Percentiles rank a stretch among this genome's conserved stretches.
Evolutionary conservation across 2,113 vertebrate species (phyloP).

Genomic region (Talpa occidentalis): DNA sequence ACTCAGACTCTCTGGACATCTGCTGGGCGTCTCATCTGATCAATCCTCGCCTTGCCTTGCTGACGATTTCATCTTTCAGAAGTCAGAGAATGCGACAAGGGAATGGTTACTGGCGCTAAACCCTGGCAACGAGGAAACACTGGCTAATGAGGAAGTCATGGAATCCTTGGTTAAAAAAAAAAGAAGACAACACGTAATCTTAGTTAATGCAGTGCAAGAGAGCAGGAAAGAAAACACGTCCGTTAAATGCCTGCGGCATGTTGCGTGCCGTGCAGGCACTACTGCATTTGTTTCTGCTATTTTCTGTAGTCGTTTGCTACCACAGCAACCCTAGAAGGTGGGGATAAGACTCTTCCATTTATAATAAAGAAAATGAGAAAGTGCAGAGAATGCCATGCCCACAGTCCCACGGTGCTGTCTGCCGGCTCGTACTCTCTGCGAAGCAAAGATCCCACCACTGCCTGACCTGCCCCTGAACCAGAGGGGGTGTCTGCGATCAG

Average conservation of each 20-base stretch:
- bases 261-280: neutral
- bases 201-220: neutral
- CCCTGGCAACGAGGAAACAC: conserved; percentile 27
- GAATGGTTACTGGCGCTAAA: neutral
- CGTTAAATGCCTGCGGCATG: neutral
- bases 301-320: neutral
- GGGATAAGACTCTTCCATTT: neutral
- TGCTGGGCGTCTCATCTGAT: conserved; percentile 72
- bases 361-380: neutral
- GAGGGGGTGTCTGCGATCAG: neutral
- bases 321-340: neutral
- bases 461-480: neutral
- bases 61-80: conserved; percentile 72
- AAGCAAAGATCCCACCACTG: neutral
- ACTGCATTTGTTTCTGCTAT: neutral
- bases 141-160: neutral
- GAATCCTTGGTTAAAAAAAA: neutral
- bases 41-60: conserved; percentile 53
- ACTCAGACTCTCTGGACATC: conserved; percentile 62
- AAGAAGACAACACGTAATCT: neutral
- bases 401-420: neutral
- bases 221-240: neutral
- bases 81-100: neutral
- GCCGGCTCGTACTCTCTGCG: neutral
- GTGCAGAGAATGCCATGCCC: neutral